Conservation (phyloP, 2,797 vertebrate genomes). For the Manis pentadactyla region DNA sequence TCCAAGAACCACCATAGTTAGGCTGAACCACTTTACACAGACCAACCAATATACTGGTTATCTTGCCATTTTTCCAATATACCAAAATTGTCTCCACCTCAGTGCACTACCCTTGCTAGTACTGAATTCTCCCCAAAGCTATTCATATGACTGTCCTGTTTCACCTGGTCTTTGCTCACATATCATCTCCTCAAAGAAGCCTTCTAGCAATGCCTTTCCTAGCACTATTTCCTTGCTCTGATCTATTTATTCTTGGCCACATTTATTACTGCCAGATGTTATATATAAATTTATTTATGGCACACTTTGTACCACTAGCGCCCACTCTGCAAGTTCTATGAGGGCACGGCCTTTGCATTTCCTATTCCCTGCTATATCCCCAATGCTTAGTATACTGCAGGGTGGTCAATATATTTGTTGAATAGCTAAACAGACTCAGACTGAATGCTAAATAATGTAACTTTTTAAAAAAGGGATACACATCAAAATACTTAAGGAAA, state of each 20-base stretch:
- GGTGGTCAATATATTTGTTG: not conserved
- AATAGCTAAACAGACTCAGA: not conserved
- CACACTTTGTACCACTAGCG: not conserved
- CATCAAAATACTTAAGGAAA: conserved; percentile 38
- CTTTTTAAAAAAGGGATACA: not conserved
- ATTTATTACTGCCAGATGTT: conserved; percentile 5
- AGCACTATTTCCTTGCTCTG: not conserved
- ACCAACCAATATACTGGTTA: not conserved
- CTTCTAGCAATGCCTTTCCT: not conserved
- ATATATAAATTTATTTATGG: not conserved
- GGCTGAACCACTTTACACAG: not conserved
- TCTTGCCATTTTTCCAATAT: not conserved
- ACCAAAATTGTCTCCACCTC: not conserved
- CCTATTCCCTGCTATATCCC: not conserved
- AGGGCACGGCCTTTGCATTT: not conserved
- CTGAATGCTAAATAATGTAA: not conserved
- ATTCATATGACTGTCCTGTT: not conserved
- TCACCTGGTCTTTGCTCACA: not conserved
- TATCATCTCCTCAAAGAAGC: not conserved
- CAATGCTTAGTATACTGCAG: not conserved
- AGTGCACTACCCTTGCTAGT: not conserved
- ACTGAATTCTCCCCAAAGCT: not conserved
- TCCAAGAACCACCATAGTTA: not conserved
- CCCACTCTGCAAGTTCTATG: not conserved
- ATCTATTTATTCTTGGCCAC: not conserved